These are phyloP conservation scores for Uromys caudimaculatus DNA, from an alignment of 2,797 vertebrate species.

Conservation along the genomic window DNA sequence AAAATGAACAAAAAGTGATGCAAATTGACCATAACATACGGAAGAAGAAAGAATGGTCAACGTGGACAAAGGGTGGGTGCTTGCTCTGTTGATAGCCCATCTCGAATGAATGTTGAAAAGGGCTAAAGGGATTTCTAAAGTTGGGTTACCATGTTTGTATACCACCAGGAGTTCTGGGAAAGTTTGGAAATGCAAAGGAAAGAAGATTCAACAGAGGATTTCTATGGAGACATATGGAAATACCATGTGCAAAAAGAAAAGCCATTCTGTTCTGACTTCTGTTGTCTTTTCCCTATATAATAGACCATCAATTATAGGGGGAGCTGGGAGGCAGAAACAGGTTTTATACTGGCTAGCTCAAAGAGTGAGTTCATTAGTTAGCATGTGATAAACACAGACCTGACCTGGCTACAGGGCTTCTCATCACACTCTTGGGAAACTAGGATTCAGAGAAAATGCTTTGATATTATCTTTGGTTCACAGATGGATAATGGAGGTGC, in stretches of 20 bases:
- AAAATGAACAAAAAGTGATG: background rate
- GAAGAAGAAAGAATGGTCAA: slow-evolving; percentile 3
- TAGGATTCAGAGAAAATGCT: background rate
- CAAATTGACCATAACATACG: background rate
- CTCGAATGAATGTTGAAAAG: background rate
- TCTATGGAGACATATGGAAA: slow-evolving; percentile 57
- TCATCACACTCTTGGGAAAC: slow-evolving; percentile 42
- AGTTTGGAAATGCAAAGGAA: background rate
- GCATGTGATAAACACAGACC: slow-evolving; percentile 31
- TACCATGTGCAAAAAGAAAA: slow-evolving; percentile 60
- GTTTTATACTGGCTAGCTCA: background rate
- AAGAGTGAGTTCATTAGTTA: background rate
- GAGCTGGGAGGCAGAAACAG: slow-evolving; percentile 57
- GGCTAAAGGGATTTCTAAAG: slow-evolving; percentile 23
- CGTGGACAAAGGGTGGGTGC: background rate
- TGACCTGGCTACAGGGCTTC: slow-evolving; percentile 32
- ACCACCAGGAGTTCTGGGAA: slow-evolving; percentile 3
- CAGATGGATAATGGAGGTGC: background rate
- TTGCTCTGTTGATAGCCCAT: background rate
- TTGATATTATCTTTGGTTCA: background rate
- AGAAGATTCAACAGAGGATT: slow-evolving; percentile 42
- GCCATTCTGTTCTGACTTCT: slow-evolving; percentile 59
- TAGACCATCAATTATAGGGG: slow-evolving; percentile 58
- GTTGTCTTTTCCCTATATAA: background rate
- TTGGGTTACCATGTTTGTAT: background rate